phyloP scores from a whole-genome alignment of 2,113 vertebrate species.

The Eublepharis macularius region DNA sequence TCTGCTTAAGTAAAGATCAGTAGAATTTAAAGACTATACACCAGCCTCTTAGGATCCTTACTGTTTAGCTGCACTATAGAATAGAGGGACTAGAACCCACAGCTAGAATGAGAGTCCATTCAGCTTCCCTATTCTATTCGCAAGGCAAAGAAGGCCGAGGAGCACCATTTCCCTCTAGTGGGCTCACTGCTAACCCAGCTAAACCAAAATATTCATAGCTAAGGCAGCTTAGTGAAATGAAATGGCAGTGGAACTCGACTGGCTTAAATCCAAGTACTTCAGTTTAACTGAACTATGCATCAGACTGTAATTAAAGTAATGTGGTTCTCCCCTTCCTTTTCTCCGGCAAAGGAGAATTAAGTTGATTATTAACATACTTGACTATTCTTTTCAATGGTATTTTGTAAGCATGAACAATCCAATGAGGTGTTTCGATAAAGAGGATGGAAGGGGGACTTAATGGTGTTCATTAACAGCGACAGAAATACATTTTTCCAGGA shows the following conservation, averaged over 20 bases:
- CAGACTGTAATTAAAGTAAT: background rate
- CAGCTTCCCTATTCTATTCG: background rate
- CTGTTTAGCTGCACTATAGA: background rate
- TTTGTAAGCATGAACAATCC: background rate
- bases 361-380: fast-evolving
- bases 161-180: background rate
- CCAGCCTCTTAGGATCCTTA: background rate
- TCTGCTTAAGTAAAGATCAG: background rate
- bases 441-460: background rate
- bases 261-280: background rate
- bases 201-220: background rate
- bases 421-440: background rate
- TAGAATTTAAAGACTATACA: background rate
- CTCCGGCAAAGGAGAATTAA: background rate
- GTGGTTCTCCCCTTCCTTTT: background rate
- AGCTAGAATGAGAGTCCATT: no score
- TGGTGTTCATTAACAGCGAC: background rate
- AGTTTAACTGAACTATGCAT: background rate
- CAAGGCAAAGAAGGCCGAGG: background rate
- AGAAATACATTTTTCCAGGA: background rate
- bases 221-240: background rate
- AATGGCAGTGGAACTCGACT: background rate
- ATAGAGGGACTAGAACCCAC: background rate
- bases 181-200: background rate
- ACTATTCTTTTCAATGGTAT: background rate